A percentile compares a stretch with the other conserved stretches of the same genome.
Conservation (phyloP, 2,888 invertebrate genomes). For the Cephus pulcher region DNA sequence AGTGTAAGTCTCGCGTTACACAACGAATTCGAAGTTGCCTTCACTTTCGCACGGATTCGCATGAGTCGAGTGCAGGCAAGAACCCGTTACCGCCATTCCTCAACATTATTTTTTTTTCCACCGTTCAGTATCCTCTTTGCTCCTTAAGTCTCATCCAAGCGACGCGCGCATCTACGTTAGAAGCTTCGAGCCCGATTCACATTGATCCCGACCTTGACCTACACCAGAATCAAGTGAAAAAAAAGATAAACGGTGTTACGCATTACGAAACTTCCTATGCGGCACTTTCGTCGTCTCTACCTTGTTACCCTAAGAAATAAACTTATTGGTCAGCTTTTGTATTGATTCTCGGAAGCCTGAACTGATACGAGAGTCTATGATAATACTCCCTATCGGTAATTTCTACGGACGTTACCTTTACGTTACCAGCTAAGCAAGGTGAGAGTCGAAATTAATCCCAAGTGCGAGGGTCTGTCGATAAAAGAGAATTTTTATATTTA, state of each 20-base stretch:
- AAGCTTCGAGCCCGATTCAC: neutral
- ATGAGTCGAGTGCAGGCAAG: neutral
- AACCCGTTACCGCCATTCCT: neutral
- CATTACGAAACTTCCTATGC: neutral
- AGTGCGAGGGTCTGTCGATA: neutral
- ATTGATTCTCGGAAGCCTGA: neutral
- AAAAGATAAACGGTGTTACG: neutral
- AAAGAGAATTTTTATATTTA: neutral
- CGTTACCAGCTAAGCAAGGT: neutral
- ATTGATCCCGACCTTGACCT: neutral
- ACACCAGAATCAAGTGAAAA: neutral
- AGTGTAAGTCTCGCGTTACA: neutral
- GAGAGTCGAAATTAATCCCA: neutral
- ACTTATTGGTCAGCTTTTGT: neutral
- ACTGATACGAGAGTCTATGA: neutral
- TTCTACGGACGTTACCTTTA: neutral
- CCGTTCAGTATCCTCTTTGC: neutral
- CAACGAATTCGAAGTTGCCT: conserved; percentile 1
- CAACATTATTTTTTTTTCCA: neutral
- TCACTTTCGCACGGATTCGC: neutral
- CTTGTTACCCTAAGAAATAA: neutral
- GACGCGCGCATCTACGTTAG: neutral
- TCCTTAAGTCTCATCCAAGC: neutral
- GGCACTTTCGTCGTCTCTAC: neutral
- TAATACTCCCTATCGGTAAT: neutral